These are phyloP conservation scores for Ips nitidus DNA, from an alignment of 1,140 invertebrate genomes.

Conservation along the genomic window DNA sequence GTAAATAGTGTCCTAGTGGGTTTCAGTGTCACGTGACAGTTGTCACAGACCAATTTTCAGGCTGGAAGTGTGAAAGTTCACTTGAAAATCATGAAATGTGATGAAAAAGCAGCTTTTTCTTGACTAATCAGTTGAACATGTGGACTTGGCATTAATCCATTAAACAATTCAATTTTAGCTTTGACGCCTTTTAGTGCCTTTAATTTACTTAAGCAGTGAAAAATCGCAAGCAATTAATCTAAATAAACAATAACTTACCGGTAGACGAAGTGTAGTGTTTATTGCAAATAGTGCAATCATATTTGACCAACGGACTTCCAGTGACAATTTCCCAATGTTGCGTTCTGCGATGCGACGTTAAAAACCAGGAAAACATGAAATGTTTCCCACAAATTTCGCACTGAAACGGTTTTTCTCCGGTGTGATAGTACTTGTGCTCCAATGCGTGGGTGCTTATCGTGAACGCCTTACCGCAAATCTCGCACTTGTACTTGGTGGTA, in stretches of 20 bases:
- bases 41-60: too few species aligned
- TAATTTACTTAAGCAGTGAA: too few species aligned
- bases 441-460: constrained; percentile 54
- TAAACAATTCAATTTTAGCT: too few species aligned
- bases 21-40: too few species aligned
- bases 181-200: too few species aligned
- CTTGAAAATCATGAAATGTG: too few species aligned
- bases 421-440: constrained; percentile 57
- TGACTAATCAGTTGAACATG: too few species aligned
- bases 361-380: constrained; percentile 51
- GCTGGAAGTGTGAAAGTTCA: too few species aligned
- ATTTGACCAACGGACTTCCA: constrained; percentile 48
- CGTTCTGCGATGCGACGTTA: constrained; percentile 48
- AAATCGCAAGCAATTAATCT: too few species aligned
- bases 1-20: too few species aligned
- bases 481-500: constrained; percentile 56
- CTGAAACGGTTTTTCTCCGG: constrained; percentile 61
- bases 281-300: constrained; percentile 48
- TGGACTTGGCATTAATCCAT: too few species aligned
- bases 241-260: constrained; percentile 17
- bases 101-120: too few species aligned
- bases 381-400: constrained; percentile 64
- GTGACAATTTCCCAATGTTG: constrained; percentile 51
- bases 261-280: constrained; percentile 51
- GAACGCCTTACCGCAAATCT: constrained; percentile 56